A percentile compares a stretch with the other conserved stretches of the same genome.
These are phyloP conservation scores for Onychomys arenicola DNA, from an alignment of 2,797 vertebrate genomes.

Conservation along the genomic window DNA sequence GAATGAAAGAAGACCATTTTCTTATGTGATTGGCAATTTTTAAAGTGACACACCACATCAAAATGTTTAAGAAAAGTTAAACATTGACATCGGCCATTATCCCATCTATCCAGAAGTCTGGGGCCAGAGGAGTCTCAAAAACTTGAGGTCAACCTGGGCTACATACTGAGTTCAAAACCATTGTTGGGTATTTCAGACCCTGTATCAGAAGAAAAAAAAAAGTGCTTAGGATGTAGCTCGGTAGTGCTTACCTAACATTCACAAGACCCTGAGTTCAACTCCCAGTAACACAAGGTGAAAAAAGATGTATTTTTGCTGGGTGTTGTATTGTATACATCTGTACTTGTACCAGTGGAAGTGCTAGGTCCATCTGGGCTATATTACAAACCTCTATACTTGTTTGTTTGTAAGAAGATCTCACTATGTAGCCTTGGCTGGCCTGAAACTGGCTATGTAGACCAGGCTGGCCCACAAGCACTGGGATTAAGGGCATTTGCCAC, in stretches of 20 bases:
- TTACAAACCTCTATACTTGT: neutral
- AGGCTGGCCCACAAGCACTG: neutral
- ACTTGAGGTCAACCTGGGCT: neutral
- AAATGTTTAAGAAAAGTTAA: neutral
- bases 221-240: neutral
- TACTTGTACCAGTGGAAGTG: neutral
- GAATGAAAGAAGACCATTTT: neutral
- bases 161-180: neutral
- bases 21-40: constrained; percentile 72
- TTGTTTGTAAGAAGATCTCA: neutral
- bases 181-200: neutral
- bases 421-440: neutral
- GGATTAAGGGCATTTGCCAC: neutral
- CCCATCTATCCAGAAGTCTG: neutral
- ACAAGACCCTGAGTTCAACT: neutral
- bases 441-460: neutral
- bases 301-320: neutral
- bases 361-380: neutral
- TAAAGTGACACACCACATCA: constrained; percentile 53
- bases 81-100: neutral
- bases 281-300: neutral
- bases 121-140: neutral
- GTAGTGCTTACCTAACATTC: neutral
- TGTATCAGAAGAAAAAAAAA: neutral
- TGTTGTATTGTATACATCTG: neutral